A percentile compares a stretch with the other conserved stretches of the same genome.
phyloP scores from a whole-genome alignment of 2,113 vertebrate genomes.

The Ardeotis arabs region DNA sequence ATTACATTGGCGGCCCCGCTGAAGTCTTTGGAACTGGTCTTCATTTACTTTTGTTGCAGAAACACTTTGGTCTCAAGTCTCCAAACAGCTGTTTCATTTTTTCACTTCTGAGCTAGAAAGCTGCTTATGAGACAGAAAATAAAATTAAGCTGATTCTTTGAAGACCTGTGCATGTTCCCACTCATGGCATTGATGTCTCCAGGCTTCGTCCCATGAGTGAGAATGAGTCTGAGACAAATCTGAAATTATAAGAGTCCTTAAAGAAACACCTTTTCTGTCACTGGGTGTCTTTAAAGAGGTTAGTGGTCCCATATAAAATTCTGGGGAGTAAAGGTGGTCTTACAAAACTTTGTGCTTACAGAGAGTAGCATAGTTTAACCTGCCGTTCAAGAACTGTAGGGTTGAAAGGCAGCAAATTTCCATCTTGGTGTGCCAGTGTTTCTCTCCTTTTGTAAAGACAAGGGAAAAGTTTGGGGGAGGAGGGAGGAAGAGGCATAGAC shows the following conservation, averaged over 20 bases:
- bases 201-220: background rate
- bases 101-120: background rate
- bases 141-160: constrained; percentile 54
- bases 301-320: background rate
- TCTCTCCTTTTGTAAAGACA: background rate
- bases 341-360: background rate
- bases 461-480: background rate
- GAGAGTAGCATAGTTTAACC: background rate
- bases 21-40: constrained; percentile 8
- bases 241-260: background rate
- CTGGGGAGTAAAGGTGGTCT: background rate
- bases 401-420: constrained; percentile 7
- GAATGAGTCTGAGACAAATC: background rate
- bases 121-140: background rate
- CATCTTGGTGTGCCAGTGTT: background rate
- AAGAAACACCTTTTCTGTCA: background rate
- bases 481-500: background rate
- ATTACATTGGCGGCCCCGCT: background rate
- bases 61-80: background rate
- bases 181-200: constrained; percentile 7
- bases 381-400: background rate
- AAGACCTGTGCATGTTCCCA: constrained; percentile 13
- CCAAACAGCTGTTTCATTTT: background rate
- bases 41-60: background rate
- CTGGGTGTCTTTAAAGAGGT: background rate